Evolutionary conservation across 92 coral and sea anemone genomes (phyloP).

Genomic region (Ricordea florida): DNA sequence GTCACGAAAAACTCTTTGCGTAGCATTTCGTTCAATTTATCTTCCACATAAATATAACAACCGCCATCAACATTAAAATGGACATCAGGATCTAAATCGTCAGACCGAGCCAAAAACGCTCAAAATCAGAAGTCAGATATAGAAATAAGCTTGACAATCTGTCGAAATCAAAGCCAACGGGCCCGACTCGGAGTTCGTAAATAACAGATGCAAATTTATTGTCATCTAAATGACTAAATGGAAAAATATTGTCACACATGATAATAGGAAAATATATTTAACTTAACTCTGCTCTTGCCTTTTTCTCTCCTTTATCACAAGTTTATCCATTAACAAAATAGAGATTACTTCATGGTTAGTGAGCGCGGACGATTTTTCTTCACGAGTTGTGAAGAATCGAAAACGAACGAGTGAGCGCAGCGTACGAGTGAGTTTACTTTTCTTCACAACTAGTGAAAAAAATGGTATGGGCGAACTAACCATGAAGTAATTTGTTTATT

Average conservation of each 20-base stretch:
- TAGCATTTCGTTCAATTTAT: constrained; percentile 46
- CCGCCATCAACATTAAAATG: constrained; percentile 9
- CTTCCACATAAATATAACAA: constrained; percentile 25
- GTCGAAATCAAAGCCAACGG: constrained; percentile 22
- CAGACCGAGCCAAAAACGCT: constrained; percentile 32
- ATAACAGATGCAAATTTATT: constrained; percentile 32
- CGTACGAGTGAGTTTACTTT: too few species aligned
- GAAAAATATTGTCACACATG: not conserved
- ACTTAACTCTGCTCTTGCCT: not conserved
- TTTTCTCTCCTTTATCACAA: not conserved
- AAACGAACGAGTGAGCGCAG: too few species aligned
- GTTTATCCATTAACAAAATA: too few species aligned
- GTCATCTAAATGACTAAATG: constrained; percentile 35
- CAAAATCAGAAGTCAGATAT: constrained; percentile 31
- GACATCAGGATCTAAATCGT: constrained; percentile 61
- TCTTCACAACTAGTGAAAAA: too few species aligned
- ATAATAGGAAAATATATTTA: not conserved
- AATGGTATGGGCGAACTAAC: too few species aligned
- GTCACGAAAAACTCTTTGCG: not conserved
- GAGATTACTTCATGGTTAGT: too few species aligned
- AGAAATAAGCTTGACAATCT: constrained; percentile 14
- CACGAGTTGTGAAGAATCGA: too few species aligned
- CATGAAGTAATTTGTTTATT: too few species aligned
- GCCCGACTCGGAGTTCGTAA: constrained; percentile 36
- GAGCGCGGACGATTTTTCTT: too few species aligned